Conservation (phyloP, 2,888 invertebrate species). For the Papilio demoleus region DNA sequence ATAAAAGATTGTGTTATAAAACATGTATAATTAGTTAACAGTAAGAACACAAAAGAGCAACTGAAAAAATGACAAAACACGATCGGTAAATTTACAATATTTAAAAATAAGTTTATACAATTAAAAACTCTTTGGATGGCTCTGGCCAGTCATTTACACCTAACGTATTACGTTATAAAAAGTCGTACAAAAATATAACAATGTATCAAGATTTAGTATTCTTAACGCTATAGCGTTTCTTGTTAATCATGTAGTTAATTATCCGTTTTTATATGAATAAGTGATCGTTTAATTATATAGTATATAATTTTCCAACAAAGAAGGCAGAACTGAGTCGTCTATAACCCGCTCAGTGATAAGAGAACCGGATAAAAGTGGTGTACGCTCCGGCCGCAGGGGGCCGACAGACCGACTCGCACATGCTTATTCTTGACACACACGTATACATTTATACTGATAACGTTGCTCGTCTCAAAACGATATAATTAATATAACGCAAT, state of each 20-base stretch:
- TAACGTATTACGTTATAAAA: too few relatives aligned
- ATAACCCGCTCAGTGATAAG: constrained; percentile 66
- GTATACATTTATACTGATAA: constrained; percentile 62
- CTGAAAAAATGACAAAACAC: too few relatives aligned
- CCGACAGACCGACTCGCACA: constrained; percentile 52
- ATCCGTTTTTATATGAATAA: not conserved
- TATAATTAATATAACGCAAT: constrained; percentile 52
- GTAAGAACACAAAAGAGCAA: too few relatives aligned
- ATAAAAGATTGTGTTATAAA: too few relatives aligned
- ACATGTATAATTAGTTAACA: too few relatives aligned
- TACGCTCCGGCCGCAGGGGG: constrained; percentile 75
- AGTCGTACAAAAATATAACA: not conserved
- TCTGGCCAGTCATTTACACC: too few relatives aligned
- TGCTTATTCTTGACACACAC: constrained; percentile 47
- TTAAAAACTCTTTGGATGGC: too few relatives aligned
- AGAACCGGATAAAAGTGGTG: constrained; percentile 69
- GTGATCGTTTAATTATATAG: constrained; percentile 17
- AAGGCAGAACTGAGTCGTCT: constrained; percentile 61
- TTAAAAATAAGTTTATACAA: too few relatives aligned
- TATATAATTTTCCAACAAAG: constrained; percentile 44
- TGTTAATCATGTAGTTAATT: not conserved
- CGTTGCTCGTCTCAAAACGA: constrained; percentile 55
- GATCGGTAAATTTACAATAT: too few relatives aligned
- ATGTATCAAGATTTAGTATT: not conserved
- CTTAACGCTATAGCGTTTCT: not conserved